phyloP scores from a whole-genome alignment of 2,888 invertebrate species.

The Omphaloscelis lunosa region DNA sequence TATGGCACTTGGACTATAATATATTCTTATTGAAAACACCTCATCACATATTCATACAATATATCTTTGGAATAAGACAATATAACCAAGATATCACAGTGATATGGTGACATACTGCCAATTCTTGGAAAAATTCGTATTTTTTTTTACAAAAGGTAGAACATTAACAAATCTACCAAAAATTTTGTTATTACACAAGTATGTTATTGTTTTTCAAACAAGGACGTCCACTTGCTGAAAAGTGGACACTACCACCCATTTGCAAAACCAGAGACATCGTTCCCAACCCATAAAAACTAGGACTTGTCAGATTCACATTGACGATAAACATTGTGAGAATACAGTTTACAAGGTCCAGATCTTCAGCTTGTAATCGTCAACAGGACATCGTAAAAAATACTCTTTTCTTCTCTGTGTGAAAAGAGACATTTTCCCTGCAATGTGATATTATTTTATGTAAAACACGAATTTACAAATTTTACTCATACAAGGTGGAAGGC shows the following conservation, averaged over 20 bases:
- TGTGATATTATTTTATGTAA: constrained; percentile 3
- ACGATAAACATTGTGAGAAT: not conserved
- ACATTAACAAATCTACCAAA: not conserved
- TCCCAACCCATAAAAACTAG: not conserved
- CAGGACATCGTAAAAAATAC: not conserved
- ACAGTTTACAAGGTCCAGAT: too few species aligned
- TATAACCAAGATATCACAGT: constrained; percentile 47
- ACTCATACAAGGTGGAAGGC: not conserved
- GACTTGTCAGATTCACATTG: not conserved
- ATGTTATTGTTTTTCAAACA: not conserved
- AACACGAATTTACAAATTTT: constrained; percentile 2
- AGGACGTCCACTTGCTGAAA: too few species aligned
- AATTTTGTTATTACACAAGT: not conserved
- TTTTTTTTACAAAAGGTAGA: not conserved
- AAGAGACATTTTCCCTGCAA: not conserved
- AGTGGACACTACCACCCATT: too few species aligned
- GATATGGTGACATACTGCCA: constrained; percentile 16
- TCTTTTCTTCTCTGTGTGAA: not conserved
- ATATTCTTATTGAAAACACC: constrained; percentile 63
- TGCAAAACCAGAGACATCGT: not conserved
- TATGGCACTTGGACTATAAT: constrained; percentile 45
- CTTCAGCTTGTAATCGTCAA: too few species aligned
- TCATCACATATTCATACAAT: constrained; percentile 59
- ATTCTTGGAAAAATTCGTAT: constrained; percentile 3
- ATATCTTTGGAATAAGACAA: constrained; percentile 59